Base-by-base conservation (phyloP, 1,140 invertebrate genomes). In the Homarus americanus region DNA sequence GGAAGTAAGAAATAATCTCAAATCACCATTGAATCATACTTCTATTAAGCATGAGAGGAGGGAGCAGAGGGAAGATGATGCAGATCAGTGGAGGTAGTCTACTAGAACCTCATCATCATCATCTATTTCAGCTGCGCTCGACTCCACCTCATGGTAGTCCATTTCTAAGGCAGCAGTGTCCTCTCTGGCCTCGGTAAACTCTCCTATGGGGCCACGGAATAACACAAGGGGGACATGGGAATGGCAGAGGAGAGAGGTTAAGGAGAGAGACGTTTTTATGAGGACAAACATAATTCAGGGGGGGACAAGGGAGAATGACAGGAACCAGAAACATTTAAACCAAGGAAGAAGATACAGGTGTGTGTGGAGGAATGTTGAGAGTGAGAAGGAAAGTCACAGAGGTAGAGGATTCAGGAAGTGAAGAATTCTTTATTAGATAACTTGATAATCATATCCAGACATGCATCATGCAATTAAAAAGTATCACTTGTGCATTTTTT, bases 81-180 rank as follows among this genome's bases (percentile, higher is more conserved):
- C n/a, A n/a, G 53, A 5, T 36, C 5, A 49, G 3, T 0, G 28
- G 53, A 20, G 10, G 12, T 7, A 36, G n/a, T 58, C 49, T 58
- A 36, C 24, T 10, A 36, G n/a, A 15, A 41, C 40, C 20, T 88
- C 87, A 15, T 53, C 49, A 44, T 5, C 40, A 7, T 34, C 69
- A 1, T 82, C 73, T 58, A n/a, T n/a, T 15, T 72, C 84, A 32
- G n/a, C 17, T 44, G 32, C 32, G 49, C 7, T 36, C 10, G 10
- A 28, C n/a, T 79, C 96, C 78, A 96, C 96, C 93, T 96, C 96
- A 93, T 96, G 96, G 93, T 96, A 96, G 93, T 96, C 96, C 93
- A 96, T 96, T 93, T 96, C 96, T 7, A 96, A 94, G 84, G 95
- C 96, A 66, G 96, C 96, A 91, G 97, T 93, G 94, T 97, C 96